Evolutionary conservation across 2,797 vertebrate genomes (phyloP).

Genomic region (Carcharodon carcharias): DNA sequence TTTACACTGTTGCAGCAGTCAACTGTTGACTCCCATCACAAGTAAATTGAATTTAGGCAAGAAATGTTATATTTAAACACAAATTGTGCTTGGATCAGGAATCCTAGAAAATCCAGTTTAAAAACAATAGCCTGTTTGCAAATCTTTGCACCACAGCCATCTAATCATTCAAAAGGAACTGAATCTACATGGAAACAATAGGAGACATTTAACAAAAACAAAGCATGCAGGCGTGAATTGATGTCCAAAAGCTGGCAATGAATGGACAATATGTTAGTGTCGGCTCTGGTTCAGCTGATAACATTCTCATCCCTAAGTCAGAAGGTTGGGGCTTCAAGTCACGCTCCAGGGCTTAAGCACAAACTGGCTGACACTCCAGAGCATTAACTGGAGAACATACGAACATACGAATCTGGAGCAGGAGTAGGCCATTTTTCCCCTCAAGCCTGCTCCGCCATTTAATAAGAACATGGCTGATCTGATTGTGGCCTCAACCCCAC

Average conservation of each 20-base stretch:
- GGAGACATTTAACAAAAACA: background rate
- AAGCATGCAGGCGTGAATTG: background rate
- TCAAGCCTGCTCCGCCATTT: too few relatives aligned
- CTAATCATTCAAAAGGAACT: background rate
- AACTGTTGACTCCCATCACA: background rate
- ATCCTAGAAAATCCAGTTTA: background rate
- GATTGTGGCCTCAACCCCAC: too few relatives aligned
- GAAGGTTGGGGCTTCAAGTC: background rate
- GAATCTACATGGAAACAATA: background rate
- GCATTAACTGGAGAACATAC: too few relatives aligned
- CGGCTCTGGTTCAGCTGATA: background rate
- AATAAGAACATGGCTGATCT: too few relatives aligned
- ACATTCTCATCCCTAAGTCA: background rate
- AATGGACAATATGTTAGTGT: background rate
- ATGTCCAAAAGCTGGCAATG: background rate
- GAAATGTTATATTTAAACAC: background rate
- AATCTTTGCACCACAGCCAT: background rate
- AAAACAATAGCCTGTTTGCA: background rate
- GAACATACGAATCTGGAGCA: too few relatives aligned
- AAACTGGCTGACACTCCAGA: too few relatives aligned
- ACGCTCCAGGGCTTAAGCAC: background rate
- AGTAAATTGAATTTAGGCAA: background rate
- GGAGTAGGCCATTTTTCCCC: too few relatives aligned
- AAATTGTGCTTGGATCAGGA: background rate
- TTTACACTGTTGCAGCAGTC: background rate